phyloP scores from a whole-genome alignment of 1,140 invertebrate genomes.

The Sycobia sp. region DNA sequence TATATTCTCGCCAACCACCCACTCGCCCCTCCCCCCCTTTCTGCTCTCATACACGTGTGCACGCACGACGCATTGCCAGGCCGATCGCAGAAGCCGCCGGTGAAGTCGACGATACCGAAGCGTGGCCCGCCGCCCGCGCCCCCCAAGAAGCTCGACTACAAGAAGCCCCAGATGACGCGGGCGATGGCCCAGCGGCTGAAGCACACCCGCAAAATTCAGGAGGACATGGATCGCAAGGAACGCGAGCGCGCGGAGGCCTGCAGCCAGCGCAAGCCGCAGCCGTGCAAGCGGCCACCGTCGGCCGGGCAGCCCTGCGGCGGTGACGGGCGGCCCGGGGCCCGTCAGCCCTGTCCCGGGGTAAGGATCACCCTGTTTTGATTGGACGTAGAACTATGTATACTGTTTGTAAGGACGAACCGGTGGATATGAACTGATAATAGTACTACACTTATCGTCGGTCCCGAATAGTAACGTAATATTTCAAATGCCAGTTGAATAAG shows the following conservation, averaged over 20 bases:
- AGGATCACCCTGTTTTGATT: too few species aligned
- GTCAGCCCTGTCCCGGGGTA: background rate
- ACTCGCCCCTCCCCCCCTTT: too few species aligned
- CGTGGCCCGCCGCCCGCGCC: slow-evolving; percentile 30
- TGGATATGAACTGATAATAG: too few species aligned
- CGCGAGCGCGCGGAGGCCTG: background rate
- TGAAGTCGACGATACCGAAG: slow-evolving; percentile 26
- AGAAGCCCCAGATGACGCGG: slow-evolving; percentile 43
- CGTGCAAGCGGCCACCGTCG: slow-evolving; percentile 36
- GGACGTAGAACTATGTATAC: too few species aligned
- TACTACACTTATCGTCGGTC: too few species aligned
- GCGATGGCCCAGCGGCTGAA: slow-evolving; percentile 45
- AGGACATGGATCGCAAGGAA: slow-evolving; percentile 37
- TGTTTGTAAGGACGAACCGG: too few species aligned
- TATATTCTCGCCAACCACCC: too few species aligned
- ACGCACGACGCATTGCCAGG: background rate
- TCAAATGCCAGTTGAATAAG: too few species aligned
- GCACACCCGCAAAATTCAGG: slow-evolving; percentile 38
- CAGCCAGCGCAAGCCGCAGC: slow-evolving; percentile 19
- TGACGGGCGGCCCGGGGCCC: slow-evolving; percentile 21
- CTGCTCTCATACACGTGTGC: too few species aligned
- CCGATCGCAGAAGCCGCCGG: background rate
- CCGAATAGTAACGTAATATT: too few species aligned
- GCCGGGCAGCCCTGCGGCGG: too few species aligned
- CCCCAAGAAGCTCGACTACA: slow-evolving; percentile 44